phyloP scores from a whole-genome alignment of 2,113 vertebrate species.

The Ptilonorhynchus violaceus region DNA sequence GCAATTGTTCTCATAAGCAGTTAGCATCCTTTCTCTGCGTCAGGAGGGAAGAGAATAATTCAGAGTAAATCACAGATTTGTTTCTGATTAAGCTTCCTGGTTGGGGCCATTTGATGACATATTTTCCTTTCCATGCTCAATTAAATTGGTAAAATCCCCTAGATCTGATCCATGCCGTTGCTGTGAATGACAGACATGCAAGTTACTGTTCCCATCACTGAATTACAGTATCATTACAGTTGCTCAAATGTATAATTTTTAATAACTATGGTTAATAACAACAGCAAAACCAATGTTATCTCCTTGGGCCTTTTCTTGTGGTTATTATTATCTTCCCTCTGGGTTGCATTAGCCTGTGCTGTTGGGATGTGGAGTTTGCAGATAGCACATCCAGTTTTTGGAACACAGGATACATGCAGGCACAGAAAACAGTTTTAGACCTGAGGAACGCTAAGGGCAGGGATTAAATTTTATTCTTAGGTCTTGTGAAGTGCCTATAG shows the following conservation, averaged over 20 bases:
- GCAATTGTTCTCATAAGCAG: slow-evolving; percentile 27
- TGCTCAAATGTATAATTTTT: background rate
- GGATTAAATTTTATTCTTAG: background rate
- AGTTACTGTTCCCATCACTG: background rate
- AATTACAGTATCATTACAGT: background rate
- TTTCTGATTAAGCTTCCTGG: slow-evolving; percentile 29
- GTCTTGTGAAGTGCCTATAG: background rate
- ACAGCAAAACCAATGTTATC: background rate
- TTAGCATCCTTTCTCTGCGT: slow-evolving; percentile 14
- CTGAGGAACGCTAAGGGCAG: background rate
- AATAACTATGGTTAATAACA: background rate
- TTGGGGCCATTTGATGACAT: background rate
- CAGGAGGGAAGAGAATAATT: slow-evolving; percentile 32
- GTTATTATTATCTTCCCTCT: background rate
- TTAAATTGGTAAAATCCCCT: background rate
- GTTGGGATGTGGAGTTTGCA: background rate
- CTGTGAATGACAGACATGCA: background rate
- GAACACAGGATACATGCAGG: background rate
- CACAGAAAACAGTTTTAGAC: background rate
- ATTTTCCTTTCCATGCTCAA: background rate
- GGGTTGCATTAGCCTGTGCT: background rate
- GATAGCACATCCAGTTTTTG: background rate
- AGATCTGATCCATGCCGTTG: background rate
- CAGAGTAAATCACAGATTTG: slow-evolving; percentile 14
- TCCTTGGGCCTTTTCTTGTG: background rate